A percentile compares a stretch with the other conserved stretches of the same genome.
Evolutionary conservation across 2,113 vertebrate species (phyloP).

Genomic region (Asarcornis scutulata): DNA sequence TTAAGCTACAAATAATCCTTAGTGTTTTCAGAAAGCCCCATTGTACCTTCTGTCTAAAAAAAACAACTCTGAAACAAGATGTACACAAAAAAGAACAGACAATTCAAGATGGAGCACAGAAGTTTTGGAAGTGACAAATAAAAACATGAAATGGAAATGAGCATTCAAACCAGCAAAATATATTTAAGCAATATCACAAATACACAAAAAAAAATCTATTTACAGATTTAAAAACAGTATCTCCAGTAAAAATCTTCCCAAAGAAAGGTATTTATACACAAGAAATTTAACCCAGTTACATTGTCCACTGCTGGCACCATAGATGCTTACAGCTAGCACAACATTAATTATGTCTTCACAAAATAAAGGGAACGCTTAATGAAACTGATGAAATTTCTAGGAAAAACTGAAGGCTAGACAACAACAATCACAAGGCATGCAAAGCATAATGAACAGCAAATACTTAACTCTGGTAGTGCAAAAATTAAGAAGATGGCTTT

Average conservation of each 20-base stretch:
- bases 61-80: background rate
- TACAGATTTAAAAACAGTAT: background rate
- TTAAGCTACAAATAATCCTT: background rate
- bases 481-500: slow-evolving; percentile 42
- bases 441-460: background rate
- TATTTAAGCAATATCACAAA: slow-evolving; percentile 62
- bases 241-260: slow-evolving; percentile 26
- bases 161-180: slow-evolving; percentile 49
- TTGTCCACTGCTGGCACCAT: background rate
- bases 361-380: background rate
- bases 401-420: background rate
- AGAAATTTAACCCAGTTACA: background rate
- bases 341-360: background rate
- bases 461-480: background rate
- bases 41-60: background rate
- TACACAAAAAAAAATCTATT: background rate
- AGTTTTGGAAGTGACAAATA: background rate
- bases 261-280: slow-evolving; percentile 1
- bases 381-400: background rate
- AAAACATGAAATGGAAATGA: slow-evolving; percentile 40
- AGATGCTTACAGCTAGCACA: background rate
- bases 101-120: background rate
- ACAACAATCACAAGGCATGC: background rate
- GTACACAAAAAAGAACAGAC: background rate
- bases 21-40: background rate